A percentile compares a stretch with the other conserved stretches of the same genome.
These are phyloP conservation scores for Tubulanus polymorphus DNA, from an alignment of 2,888 invertebrate genomes.

Conservation along the genomic window DNA sequence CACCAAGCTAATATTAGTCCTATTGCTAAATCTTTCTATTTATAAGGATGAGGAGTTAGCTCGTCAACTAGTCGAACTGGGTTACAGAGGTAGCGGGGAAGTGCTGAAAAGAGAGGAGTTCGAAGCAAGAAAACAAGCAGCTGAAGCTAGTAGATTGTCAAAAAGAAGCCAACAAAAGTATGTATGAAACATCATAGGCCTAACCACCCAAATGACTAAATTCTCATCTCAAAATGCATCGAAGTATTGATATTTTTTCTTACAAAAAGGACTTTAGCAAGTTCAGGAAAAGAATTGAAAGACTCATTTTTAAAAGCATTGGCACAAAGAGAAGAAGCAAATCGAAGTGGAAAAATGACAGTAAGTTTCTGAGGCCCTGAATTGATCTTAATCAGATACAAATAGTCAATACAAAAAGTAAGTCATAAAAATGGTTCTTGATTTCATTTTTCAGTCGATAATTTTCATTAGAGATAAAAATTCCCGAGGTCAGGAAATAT, in stretches of 20 bases:
- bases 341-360: slow-evolving; percentile 69
- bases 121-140: slow-evolving; percentile 52
- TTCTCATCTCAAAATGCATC: too few relatives aligned
- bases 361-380: slow-evolving; percentile 30
- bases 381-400: neutral
- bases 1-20: too few relatives aligned
- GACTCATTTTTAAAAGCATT: slow-evolving; percentile 67
- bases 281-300: slow-evolving; percentile 59
- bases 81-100: slow-evolving; percentile 65
- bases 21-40: too few relatives aligned
- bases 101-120: slow-evolving; percentile 54
- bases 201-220: too few relatives aligned
- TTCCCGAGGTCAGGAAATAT: slow-evolving; percentile 71
- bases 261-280: slow-evolving; percentile 47
- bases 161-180: slow-evolving; percentile 53
- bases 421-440: neutral
- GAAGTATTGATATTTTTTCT: too few relatives aligned
- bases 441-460: slow-evolving; percentile 56
- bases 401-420: neutral
- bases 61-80: slow-evolving; percentile 71
- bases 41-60: slow-evolving; percentile 63
- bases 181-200: too few relatives aligned
- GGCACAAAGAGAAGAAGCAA: slow-evolving; percentile 69
- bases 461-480: slow-evolving; percentile 72
- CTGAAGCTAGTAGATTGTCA: slow-evolving; percentile 51